These are phyloP conservation scores for Euproctis similis DNA, from an alignment of 2,888 invertebrate species.

Conservation along the genomic window DNA sequence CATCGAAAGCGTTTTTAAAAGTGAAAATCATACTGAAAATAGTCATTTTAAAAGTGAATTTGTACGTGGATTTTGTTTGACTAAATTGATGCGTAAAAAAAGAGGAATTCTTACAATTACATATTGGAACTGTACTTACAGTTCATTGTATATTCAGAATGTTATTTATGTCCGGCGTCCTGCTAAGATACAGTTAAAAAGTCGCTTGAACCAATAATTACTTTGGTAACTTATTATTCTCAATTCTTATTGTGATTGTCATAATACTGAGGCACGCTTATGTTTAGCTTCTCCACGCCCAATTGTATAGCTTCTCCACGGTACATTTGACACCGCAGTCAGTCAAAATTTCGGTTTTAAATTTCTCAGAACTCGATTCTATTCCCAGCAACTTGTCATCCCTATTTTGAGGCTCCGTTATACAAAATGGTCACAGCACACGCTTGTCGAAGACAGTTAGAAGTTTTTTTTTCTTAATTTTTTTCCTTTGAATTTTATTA, in stretches of 20 bases:
- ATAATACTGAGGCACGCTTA: constrained; percentile 69
- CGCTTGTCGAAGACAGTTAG: constrained; percentile 54
- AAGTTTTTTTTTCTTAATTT: constrained; percentile 31
- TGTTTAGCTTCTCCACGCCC: constrained; percentile 42
- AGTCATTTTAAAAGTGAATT: too few species aligned
- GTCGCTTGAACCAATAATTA: constrained; percentile 61
- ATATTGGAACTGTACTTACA: constrained; percentile 30
- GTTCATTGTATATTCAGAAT: constrained; percentile 37
- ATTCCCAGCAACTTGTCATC: constrained; percentile 40
- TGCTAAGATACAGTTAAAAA: constrained; percentile 63
- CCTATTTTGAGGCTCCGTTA: constrained; percentile 56
- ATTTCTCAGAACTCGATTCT: constrained; percentile 56
- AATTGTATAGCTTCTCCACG: constrained; percentile 43
- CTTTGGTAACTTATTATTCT: constrained; percentile 62
- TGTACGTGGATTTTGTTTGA: too few species aligned
- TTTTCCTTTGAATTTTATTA: constrained; percentile 48
- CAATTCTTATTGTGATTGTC: constrained; percentile 57
- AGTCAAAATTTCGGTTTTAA: constrained; percentile 72
- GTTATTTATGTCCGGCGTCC: constrained; percentile 40
- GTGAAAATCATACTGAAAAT: too few species aligned
- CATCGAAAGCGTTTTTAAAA: too few species aligned
- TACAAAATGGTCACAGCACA: constrained; percentile 38
- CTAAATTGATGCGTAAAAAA: too few species aligned
- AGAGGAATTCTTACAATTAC: too few species aligned
- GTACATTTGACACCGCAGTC: constrained; percentile 60